Conservation (phyloP, 2,888 invertebrate species). For the Alloplasta piceator region DNA sequence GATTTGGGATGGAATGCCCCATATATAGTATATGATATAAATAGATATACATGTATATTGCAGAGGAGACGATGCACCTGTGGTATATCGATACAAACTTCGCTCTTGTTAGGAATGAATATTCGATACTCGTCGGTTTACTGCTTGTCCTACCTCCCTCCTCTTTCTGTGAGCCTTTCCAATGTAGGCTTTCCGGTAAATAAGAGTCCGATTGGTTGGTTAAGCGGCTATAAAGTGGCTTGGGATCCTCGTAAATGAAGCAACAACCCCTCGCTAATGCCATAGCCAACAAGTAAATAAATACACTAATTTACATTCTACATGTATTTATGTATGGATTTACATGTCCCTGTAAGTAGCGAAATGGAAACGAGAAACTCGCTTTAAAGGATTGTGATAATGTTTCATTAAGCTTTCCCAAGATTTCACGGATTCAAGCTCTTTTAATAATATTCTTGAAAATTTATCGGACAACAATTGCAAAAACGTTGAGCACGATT, state of each 20-base stretch:
- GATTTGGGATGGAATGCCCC: no score
- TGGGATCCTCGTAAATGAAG: constrained; percentile 58
- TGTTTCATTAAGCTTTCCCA: constrained; percentile 52
- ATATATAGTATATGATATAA: no score
- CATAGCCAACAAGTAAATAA: constrained; percentile 32
- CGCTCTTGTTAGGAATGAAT: constrained; percentile 60
- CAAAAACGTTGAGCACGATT: no score
- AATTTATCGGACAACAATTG: no score
- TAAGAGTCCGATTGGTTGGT: constrained; percentile 64
- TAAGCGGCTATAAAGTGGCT: constrained; percentile 64
- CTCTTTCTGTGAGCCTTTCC: constrained; percentile 3
- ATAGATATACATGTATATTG: background rate
- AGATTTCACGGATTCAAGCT: constrained; percentile 44
- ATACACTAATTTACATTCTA: constrained; percentile 1
- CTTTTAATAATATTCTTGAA: no score
- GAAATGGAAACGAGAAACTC: constrained; percentile 38
- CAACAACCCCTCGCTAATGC: constrained; percentile 42
- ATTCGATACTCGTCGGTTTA: constrained; percentile 61
- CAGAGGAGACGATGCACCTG: constrained; percentile 40
- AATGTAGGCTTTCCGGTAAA: constrained; percentile 58
- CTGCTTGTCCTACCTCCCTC: constrained; percentile 26
- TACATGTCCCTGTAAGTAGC: constrained; percentile 12
- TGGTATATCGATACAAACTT: constrained; percentile 59
- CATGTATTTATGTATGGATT: background rate
- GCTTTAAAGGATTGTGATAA: constrained; percentile 46